Base-by-base conservation (phyloP, 2,797 vertebrate species). In the Epinephelus awoara region DNA sequence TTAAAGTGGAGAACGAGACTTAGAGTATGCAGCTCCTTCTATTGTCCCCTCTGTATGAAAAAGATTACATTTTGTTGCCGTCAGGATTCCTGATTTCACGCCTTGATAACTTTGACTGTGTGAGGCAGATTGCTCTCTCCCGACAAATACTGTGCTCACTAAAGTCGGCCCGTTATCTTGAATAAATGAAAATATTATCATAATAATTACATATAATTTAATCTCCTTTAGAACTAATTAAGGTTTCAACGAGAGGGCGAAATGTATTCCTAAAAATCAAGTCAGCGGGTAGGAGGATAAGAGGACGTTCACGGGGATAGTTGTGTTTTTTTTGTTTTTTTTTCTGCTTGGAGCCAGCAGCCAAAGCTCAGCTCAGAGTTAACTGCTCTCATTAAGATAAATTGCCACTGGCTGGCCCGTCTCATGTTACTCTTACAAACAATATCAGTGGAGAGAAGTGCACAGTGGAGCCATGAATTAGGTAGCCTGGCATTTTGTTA, bases 71-170 rank as follows among this genome's bases (percentile, higher is more conserved):
- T 95, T 94, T 94, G 94, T 94, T 95, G 93, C 93, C 85, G 91
- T 93, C 93, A 95, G 93, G 94, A 95, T 94, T 95, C 90, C 89
- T 93, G 95, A 96, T 95, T 95, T 94, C 92, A 93, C 84, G 91
- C 92, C 89, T 92, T 94, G 94, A 95, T 95, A 96, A 93, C 91
- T 95, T 90, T 83, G 88, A 91, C 90, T 91, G 91, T 83, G 80
- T 71, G 74, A 61, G 80, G 66, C 90, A 91, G 89, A 88, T 90
- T 91, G 92, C 91, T 89, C 90, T 83, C 86, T 91, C 90, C 87
- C 80, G 77, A 89, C 92, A 89, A 92, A 91, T 89, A 85, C 88
- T 23, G 75, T 77, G 90, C 89, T 91, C 88, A 75, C 89, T 79
- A 86, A 91, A 90, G 88, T 93, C 90, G 68, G 84, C 85, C 84